A percentile compares a stretch with the other conserved stretches of the same genome.
phyloP scores from a whole-genome alignment of 2,797 vertebrate species.

The Pangasius krempfi region DNA sequence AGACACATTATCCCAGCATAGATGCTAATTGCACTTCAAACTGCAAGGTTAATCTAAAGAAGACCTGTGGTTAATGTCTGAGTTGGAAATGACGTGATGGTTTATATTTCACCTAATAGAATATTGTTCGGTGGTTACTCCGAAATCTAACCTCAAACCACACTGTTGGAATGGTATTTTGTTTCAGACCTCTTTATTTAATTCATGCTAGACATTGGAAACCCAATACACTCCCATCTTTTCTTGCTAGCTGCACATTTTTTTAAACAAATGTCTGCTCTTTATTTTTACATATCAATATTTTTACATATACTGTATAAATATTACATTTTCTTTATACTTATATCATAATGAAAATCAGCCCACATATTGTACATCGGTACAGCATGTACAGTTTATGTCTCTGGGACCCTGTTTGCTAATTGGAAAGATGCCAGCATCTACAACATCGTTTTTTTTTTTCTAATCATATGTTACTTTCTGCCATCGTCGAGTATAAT shows the following conservation, averaged over 20 bases:
- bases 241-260: background rate
- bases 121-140: conserved; percentile 31
- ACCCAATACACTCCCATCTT: conserved; percentile 4
- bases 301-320: too few relatives aligned
- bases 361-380: background rate
- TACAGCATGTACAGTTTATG: too few relatives aligned
- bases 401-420: background rate
- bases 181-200: conserved; percentile 31
- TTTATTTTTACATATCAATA: background rate
- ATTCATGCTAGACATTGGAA: background rate
- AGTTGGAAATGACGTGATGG: conserved; percentile 28
- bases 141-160: conserved; percentile 12
- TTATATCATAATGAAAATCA: background rate
- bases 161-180: background rate
- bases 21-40: conserved; percentile 22
- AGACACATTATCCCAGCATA: conserved; percentile 30
- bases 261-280: background rate
- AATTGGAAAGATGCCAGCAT: background rate
- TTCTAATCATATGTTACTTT: background rate
- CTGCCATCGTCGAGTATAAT: background rate
- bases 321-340: background rate
- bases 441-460: background rate
- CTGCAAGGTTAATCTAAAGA: conserved; percentile 32
- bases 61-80: conserved; percentile 29
- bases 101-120: conserved; percentile 24